Evolutionary conservation across 2,113 vertebrate genomes (phyloP), one percentile per base, ranked within the genome.

Genomic region (Callipepla squamata): DNA sequence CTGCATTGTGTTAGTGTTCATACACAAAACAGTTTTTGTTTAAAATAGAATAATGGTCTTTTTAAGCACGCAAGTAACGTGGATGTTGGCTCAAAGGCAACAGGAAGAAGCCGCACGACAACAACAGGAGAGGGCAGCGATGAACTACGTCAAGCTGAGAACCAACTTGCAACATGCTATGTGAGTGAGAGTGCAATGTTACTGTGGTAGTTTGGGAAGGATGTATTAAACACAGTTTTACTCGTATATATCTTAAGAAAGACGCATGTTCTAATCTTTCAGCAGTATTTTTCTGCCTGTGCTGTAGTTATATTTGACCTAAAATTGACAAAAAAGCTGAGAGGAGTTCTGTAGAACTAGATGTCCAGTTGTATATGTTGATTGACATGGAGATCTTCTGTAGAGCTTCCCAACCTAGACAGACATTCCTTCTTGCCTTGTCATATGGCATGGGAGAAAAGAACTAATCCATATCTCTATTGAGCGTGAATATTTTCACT

Each of bases 131-230:
- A 98, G 99, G 98, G 98, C 98, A 92, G 98, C 98, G 83, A 98
- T 99, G 98, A 99, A 99, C 97, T 99, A 99, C 88, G 98, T 98
- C 97, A 99, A 99, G 98, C 98, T 99, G 98, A 98, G 99, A 98
- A 98, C 98, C 97, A 99, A 99, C 98, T 98, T 99, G 97, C 99
- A 99, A 95, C 99, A 99, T n/a, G 98, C 99, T 84, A 99, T 99
- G 99, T 99, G 98, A 99, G 98, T 97, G 93, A 94, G 76, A 95
- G 81, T 59, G 59, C 17, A 22, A 6, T 13, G 18, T 13, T 70
- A 38, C 32, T 59, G 53, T 25, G 0, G 13, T 44, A 75, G 15
- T 45, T 36, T 6, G 3, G 69, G 58, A 20, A 63, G 34, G 28
- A 38, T 17, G 75, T 50, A 4, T n/a, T 58, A 48, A 73, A 5